Conservation (phyloP, 2,888 invertebrate species). For the Ptychoptera albimana region DNA sequence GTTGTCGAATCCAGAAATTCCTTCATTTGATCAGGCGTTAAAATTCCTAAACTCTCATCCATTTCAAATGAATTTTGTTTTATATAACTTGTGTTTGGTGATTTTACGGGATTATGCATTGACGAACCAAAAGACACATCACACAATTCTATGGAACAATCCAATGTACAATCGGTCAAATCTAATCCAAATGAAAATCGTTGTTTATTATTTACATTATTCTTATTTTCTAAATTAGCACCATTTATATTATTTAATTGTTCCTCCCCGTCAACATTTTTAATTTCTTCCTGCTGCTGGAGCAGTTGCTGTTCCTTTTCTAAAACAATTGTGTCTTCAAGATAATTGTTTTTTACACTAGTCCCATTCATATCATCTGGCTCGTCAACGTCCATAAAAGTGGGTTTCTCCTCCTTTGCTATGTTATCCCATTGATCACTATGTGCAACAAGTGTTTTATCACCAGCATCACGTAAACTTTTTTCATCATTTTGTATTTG, state of each 20-base stretch:
- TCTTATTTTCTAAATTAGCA: not conserved
- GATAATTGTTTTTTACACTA: too few relatives aligned
- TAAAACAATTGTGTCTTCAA: not conserved
- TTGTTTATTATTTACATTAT: slow-evolving; percentile 13
- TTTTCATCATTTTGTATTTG: slow-evolving; percentile 10
- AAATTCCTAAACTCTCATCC: slow-evolving; percentile 71
- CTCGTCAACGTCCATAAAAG: not conserved
- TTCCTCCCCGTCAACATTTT: not conserved
- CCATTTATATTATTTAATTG: not conserved
- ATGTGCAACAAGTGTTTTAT: not conserved
- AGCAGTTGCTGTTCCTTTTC: not conserved
- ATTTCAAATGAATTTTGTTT: slow-evolving; percentile 68
- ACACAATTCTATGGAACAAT: slow-evolving; percentile 28
- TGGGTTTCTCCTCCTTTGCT: not conserved
- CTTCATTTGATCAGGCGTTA: slow-evolving; percentile 82
- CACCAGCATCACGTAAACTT: not conserved
- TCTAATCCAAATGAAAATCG: slow-evolving; percentile 29
- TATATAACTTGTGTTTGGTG: slow-evolving; percentile 16
- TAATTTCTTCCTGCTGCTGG: not conserved
- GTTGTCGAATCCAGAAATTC: slow-evolving; percentile 46
- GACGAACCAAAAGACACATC: slow-evolving; percentile 24
- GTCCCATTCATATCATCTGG: not conserved
- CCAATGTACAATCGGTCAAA: slow-evolving; percentile 25
- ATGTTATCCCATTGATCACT: not conserved
- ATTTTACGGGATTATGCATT: slow-evolving; percentile 11